Base-by-base conservation (phyloP, 2,113 vertebrate genomes). In the Antigone vipio region DNA sequence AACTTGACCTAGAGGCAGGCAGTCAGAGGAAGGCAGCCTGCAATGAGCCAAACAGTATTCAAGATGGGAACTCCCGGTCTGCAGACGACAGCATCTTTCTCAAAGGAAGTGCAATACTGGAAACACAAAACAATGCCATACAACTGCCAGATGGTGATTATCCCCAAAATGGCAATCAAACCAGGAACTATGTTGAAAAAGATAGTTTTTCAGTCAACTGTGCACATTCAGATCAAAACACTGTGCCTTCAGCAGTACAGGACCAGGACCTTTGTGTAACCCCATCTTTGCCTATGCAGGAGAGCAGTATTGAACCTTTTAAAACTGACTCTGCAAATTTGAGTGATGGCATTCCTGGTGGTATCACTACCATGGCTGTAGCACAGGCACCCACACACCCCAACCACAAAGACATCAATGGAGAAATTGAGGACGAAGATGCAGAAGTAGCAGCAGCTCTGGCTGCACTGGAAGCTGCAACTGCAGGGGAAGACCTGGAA, bases 401-500 rank as follows among this genome's bases (percentile, higher is more conserved):
- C 9, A 29, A 18, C 26, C 50, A 71, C 7, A 38, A 9, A 53
- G 91, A 78, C 7, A 3, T 15, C 12, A 53, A 92, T 10, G 71
- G 91, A 91, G 93, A 82, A 47, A 47, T 0, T 1, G 97, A 97
- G 40, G 96, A 96, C 13, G 98, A 99, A 17, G 99, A 99, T 12
- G 98, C 97, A 0, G 99, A 99, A 74, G 98, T 99, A 81, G 99
- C 99, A 0, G 99, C 99, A 96, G 99, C 99, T 32, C 98, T 99
- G 1, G 99, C 99, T 2, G 99, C 99, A 6, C 72, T 99, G 63
- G 99, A 99, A 93, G 99, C 99, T 27, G 99, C 99, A 52, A 99
- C 99, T 1, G 99, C 99, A 1, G 99, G 99, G 32, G 99, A 99
- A 97, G 97, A 98, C 5, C 12, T 91, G 49, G 98, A 97, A 5